These are phyloP conservation scores for Scortum barcoo DNA, from an alignment of 2,113 vertebrate species.

Conservation along the genomic window DNA sequence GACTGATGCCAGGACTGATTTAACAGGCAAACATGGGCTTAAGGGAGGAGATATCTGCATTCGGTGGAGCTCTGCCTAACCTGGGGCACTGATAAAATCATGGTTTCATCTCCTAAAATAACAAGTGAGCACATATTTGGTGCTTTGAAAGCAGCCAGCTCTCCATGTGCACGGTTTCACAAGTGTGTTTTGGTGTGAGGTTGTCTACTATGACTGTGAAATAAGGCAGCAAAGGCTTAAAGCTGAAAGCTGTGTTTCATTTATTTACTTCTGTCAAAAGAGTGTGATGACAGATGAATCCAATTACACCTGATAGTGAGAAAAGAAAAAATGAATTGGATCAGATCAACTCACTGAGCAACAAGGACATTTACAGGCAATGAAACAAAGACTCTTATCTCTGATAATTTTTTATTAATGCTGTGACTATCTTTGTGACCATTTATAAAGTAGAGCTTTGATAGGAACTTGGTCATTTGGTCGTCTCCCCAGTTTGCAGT, in stretches of 20 bases:
- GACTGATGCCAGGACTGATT: background rate
- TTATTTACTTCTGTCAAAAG: conserved; percentile 22
- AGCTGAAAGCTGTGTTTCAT: conserved; percentile 21
- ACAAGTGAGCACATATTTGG: conserved; percentile 15
- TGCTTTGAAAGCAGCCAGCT: conserved; percentile 1
- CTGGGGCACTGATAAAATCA: background rate
- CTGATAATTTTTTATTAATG: background rate
- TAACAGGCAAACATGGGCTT: background rate
- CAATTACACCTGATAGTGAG: conserved; percentile 15
- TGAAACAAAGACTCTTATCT: background rate
- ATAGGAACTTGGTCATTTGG: background rate
- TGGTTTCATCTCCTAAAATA: conserved; percentile 9
- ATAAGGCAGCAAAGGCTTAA: background rate
- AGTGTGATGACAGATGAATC: conserved; percentile 28
- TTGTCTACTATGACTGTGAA: background rate
- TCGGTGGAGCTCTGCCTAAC: background rate
- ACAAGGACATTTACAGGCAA: background rate
- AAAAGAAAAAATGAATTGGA: conserved; percentile 16
- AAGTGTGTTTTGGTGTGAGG: background rate
- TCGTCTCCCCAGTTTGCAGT: background rate
- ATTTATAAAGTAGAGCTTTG: background rate
- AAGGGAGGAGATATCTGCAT: conserved; percentile 17
- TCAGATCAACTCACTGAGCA: background rate
- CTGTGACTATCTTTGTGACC: background rate
- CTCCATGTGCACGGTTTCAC: background rate